Base-by-base conservation (phyloP, 2,113 vertebrate genomes). In the Romanogobio albipinnatus region DNA sequence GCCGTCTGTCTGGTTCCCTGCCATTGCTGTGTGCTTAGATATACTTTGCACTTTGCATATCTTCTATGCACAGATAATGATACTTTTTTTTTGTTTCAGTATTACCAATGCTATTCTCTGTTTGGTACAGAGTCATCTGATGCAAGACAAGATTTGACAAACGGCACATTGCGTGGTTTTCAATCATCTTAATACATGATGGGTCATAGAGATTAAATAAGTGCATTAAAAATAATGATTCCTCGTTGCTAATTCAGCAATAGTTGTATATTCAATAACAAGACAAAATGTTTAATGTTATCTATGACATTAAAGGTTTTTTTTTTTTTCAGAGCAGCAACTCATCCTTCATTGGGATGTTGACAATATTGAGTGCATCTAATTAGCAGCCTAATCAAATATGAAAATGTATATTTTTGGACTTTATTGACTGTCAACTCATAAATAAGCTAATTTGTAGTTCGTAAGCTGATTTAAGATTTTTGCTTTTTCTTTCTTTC, bases 371-470 rank as follows among this genome's bases (percentile, higher is more conserved):
- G 14, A 47, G 13, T 49, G 43, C 26, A 22, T 49, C 45, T 81
- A 68, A 51, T 66, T 29, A 68, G 24, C 61, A 51, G 61, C 6
- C 17, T 81, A 66, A 81, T 80, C n/a, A 47, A 68, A 51, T 49
- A 66, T 49, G 43, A 61, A 79, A 79, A 10, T 64, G 39, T 62
- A 62, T 79, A 43, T 61, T 62, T 68, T 81, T 64, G 15, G 24
- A 68, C 19, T n/a, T 3, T 33, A 49, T 81, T 81, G 79, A 68
- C 61, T 81, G 56, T 39, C 78, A 47, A 62, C 53, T 79, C 59
- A 81, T 81, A 64, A 80, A 80, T 80, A 68, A 81, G 79, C 79
- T 81, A 45, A 33, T 68, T 17, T 49, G 81, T 70, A 85, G 51
- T 70, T 13, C 8, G 13, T 71, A 85, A 51, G 53, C 68, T 47